Percentiles rank a stretch among this genome's conserved stretches.
Evolutionary conservation across 2,113 vertebrate genomes (phyloP).

Genomic region (Hemicordylus capensis): DNA sequence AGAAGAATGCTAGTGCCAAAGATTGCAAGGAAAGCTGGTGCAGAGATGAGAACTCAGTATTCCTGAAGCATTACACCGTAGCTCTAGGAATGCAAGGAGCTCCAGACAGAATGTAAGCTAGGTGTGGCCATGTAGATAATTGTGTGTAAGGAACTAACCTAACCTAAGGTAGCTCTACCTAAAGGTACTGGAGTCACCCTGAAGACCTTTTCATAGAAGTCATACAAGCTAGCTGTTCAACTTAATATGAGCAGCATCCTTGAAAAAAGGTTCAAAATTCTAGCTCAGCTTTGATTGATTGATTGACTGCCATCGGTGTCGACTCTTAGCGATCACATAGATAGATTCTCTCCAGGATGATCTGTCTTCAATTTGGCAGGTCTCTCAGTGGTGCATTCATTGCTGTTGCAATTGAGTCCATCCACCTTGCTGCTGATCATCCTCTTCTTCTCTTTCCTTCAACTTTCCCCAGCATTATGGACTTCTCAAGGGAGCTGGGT

Average conservation of each 20-base stretch:
- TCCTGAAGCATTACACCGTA: fast-evolving
- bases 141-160: background rate
- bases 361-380: too few species aligned
- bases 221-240: background rate
- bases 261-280: background rate
- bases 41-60: background rate
- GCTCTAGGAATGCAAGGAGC: conserved; percentile 1
- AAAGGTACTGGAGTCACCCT: background rate
- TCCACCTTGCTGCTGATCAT: too few species aligned
- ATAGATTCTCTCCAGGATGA: too few species aligned
- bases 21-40: background rate
- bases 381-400: too few species aligned
- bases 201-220: background rate
- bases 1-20: background rate
- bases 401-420: too few species aligned
- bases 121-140: background rate
- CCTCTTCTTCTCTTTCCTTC: too few species aligned
- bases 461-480: too few species aligned
- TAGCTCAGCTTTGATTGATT: too few species aligned
- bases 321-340: too few species aligned
- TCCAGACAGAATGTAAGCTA: background rate
- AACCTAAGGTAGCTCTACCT: background rate
- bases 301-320: too few species aligned
- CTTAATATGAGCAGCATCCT: conserved; percentile 6
- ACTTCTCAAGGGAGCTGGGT: too few species aligned